Conservation (phyloP, 2,888 invertebrate genomes). For the Isotomurus palustris region DNA sequence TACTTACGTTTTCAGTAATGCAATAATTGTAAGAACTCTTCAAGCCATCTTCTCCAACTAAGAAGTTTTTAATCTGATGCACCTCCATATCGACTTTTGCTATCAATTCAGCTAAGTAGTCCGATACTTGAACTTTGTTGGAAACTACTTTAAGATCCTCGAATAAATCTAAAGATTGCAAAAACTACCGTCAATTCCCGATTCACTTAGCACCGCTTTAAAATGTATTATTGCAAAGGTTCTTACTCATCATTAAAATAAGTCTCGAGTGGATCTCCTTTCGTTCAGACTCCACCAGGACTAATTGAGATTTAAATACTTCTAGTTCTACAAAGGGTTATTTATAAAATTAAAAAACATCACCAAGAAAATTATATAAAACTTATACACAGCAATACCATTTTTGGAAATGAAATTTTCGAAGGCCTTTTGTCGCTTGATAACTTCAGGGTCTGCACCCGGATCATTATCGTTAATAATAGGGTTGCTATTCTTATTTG, state of each 20-base stretch:
- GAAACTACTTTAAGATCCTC: slow-evolving; percentile 46
- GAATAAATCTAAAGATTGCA: slow-evolving; percentile 35
- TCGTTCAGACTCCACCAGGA: slow-evolving; percentile 50
- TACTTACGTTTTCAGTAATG: slow-evolving; percentile 37
- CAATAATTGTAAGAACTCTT: slow-evolving; percentile 42
- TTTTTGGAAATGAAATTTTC: too few species aligned
- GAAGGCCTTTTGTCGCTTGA: too few species aligned
- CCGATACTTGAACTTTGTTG: slow-evolving; percentile 44
- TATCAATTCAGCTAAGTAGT: slow-evolving; percentile 44
- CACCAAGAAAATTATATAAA: too few species aligned
- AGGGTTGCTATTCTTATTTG: too few species aligned
- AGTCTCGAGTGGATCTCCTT: slow-evolving; percentile 50
- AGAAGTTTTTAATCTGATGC: slow-evolving; percentile 43
- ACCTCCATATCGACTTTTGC: slow-evolving; percentile 43
- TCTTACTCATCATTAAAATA: slow-evolving; percentile 51
- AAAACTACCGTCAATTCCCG: background rate
- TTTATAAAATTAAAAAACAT: too few species aligned
- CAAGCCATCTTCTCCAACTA: slow-evolving; percentile 37
- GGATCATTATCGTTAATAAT: too few species aligned
- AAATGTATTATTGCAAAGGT: background rate
- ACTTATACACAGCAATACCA: too few species aligned
- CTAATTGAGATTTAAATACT: slow-evolving; percentile 48
- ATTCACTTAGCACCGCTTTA: background rate
- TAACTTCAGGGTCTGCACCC: too few species aligned
- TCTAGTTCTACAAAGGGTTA: too few species aligned